Evolutionary conservation across 2,797 vertebrate genomes (phyloP).

Genomic region (Lates japonicus): DNA sequence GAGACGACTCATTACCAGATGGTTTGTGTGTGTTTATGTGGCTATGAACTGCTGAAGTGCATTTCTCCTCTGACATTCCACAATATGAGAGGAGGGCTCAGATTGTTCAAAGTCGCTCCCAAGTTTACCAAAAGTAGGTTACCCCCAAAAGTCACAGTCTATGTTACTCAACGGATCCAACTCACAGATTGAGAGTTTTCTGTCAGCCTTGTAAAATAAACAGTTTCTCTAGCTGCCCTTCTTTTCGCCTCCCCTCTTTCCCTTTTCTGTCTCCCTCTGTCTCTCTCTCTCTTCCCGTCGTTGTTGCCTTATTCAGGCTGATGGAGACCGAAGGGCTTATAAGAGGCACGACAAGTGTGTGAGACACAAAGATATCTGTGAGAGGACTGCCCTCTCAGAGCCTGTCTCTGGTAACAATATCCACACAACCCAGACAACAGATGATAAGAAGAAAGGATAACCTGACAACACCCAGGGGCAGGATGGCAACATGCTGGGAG

Average conservation of each 20-base stretch:
- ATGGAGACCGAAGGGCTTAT: constrained; percentile 81
- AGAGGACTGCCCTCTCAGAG: constrained; percentile 74
- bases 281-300: constrained; percentile 77
- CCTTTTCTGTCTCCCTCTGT: constrained; percentile 61
- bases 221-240: constrained; percentile 75
- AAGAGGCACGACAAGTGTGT: constrained; percentile 77
- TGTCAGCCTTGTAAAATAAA: constrained; percentile 85
- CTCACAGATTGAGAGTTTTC: constrained; percentile 82
- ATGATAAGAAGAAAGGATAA: constrained; percentile 73
- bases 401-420: constrained; percentile 74
- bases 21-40: constrained; percentile 33
- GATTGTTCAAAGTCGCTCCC: constrained; percentile 82
- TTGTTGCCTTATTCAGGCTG: constrained; percentile 81
- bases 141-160: constrained; percentile 80
- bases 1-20: constrained; percentile 73
- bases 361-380: constrained; percentile 71
- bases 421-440: constrained; percentile 65
- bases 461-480: constrained; percentile 74
- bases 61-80: constrained; percentile 70
- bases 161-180: constrained; percentile 75
- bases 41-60: constrained; percentile 73
- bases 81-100: constrained; percentile 61
- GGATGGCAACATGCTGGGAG: constrained; percentile 41
- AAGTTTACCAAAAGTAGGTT: constrained; percentile 83
- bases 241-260: constrained; percentile 58